Base-by-base conservation (phyloP, 2,888 invertebrate species). In the Dasysyrphus tricinctus region DNA sequence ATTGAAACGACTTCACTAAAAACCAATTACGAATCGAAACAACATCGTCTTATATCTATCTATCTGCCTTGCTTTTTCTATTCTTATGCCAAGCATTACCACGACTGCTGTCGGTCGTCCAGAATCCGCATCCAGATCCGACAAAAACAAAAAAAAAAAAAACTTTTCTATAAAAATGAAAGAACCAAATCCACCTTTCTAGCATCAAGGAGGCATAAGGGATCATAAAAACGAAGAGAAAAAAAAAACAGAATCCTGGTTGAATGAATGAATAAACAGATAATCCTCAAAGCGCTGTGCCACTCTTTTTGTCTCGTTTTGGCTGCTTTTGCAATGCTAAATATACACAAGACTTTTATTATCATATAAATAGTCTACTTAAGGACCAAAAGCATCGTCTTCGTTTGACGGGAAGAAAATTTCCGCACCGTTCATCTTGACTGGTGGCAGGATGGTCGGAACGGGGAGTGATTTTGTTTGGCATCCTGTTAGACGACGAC, bases 321-420 rank as follows among this genome's bases (percentile, higher is more conserved):
- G 34, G 12, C 51, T 54, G 19, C 51, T 57, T 51, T 67, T 16
- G 49, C 85, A 80, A 80, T 85, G 59, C 63, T 85, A 77, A 80
- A 85, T 78, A 70, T 82, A 70, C 86, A 75, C 82, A 86, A 86
- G 86, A 82, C 82, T 86, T 86, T 86, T 86, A 86, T 86, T 86
- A 86, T 86, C 86, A 86, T 86, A 86, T 86, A 86, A 86, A 86
- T 86, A 82, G 86, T 86, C 86, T 86, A 79, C 86, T 82, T 86
- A 86, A 82, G 82, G 78, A 70, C 74, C 78, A 75, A 77, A 79
- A 82, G 82, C 77, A 77, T 74, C 85, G 63, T 76, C 65, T 51
- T 80, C 69, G 80, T 72, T 82, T 78, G 78, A 61, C 81, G 69
- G 69, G 54, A 86, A 81, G 70, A 59, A 76, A 70, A 16, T 57